Evolutionary conservation across 2,113 vertebrate genomes (phyloP), one percentile per base, ranked within the genome.

Genomic region (Reinhardtius hippoglossoides): DNA sequence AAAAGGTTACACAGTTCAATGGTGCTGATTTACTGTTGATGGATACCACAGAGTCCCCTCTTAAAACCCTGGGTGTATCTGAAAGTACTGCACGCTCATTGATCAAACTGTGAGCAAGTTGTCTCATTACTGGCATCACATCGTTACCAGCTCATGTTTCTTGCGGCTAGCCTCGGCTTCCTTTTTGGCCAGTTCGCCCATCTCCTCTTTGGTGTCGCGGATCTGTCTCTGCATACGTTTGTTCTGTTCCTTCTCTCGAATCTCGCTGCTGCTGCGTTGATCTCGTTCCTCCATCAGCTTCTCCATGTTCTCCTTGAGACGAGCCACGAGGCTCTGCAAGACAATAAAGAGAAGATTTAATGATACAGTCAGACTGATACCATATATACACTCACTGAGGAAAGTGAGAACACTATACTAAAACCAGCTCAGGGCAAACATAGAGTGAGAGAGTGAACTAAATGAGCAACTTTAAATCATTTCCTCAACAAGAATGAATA

Each of bases 281-380:
- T 99, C 98, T 9, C 97, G 94, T 62, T 99, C 98, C 84, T 98
- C 97, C 0, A 95, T 97, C 91, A 99, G 89, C 91, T 98, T 99
- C 92, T 99, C 98, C 83, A 99, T 88, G 86, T 97, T 99, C 82
- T 99, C 98, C 86, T 99, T 99, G 67, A 99, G 94, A 57, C 98
- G 95, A 0, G 93, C 88, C 55, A 97, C 97, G 56, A 99, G 89
- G 89, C 93, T 95, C 98, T 99, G 90, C 5, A 3, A 1, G 63
- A 18, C 37, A 71, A 78, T 0, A 78, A 0, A 60, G 26, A 68
- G 7, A 31, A 13, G 46, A 31, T 42, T 68, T 35, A 50, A 56
- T 0, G 77, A 55, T 42, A 12, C 26, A 35, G 27, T 27, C 27
- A 5, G 27, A 31, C 31, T 31, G 31, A 7, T 7, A 7, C 31